These are phyloP conservation scores for Coecobrya sp. DNA, from an alignment of 2,888 invertebrate species.

Conservation along the genomic window DNA sequence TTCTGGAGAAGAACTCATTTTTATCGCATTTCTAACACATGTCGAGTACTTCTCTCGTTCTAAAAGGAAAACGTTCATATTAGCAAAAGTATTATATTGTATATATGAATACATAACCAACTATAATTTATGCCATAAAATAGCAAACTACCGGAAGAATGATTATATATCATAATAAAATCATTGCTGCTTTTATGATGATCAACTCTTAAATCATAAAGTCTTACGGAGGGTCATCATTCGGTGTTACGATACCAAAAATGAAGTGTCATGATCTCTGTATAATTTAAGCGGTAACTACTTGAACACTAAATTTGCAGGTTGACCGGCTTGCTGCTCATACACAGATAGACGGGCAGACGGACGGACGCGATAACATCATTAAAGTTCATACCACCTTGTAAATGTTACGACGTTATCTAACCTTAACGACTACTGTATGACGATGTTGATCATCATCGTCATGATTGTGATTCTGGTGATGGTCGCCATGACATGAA, in stretches of 20 bases:
- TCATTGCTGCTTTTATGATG: no score
- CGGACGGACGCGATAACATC: neutral
- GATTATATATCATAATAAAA: no score
- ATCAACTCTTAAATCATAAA: no score
- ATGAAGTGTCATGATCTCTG: no score
- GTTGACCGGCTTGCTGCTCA: no score
- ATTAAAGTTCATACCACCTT: neutral
- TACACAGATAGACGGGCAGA: neutral
- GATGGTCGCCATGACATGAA: slow-evolving; percentile 17
- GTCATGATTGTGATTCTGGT: neutral
- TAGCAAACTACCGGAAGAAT: neutral
- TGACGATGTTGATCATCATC: slow-evolving; percentile 31
- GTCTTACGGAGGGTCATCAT: no score
- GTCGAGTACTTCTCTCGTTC: neutral
- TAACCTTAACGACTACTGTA: slow-evolving; percentile 27
- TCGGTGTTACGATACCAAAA: no score
- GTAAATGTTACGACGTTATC: slow-evolving; percentile 17
- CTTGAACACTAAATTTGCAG: no score
- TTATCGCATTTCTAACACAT: slow-evolving; percentile 31
- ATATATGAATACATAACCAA: neutral
- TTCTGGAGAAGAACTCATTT: slow-evolving; percentile 10
- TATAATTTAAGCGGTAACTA: no score
- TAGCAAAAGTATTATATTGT: neutral
- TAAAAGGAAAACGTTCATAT: neutral
- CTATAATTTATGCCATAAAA: neutral